Base-by-base conservation (phyloP, 2,797 vertebrate species). In the Hypotaenidia philippensis region DNA sequence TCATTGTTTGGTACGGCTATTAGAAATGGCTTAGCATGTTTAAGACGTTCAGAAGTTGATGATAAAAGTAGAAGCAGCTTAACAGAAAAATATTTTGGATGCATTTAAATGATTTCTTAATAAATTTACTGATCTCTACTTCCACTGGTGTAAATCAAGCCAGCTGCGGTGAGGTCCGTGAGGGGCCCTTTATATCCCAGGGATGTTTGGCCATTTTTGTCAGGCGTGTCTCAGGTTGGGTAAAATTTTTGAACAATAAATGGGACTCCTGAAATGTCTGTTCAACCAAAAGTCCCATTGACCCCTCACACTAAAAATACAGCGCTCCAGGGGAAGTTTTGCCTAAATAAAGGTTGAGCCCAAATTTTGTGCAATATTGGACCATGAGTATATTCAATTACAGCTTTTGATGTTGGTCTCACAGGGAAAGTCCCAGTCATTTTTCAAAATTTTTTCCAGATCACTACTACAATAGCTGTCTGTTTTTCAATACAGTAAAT, bases 401-500 rank as follows among this genome's bases (percentile, higher is more conserved):
- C 83, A 87, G 41, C 76, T 94, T 97, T 94, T 95, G 90, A 94
- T 81, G 49, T 74, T 77, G 31, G 57, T 83, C 85, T 88, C 88
- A 5, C 26, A 72, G 95, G 95, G 74, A 95, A 93, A 95, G 81
- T 96, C 89, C 79, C 41, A 81, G 70, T 88, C 47, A 40, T 95
- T 90, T 97, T 95, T 96, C 91, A 81, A 83, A 85, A 21, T 87
- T 89, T 70, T 80, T 83, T 96, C 79, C 90, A 88, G 95, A 88
- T 95, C 83, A 75, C 85, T 90, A 82, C 61, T 87, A 95, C 70
- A 95, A 88, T 88, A 85, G 71, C 85, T 93, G 72, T 86, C 85
- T 97, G 89, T 96, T 96, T 96, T 95, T 96, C 89, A 88, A 95
- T 83, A 94, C 72, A 94, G 96, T 97, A 81, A 60, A 93, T 97